Evolutionary conservation across 2,113 vertebrate genomes (phyloP), one percentile per base, ranked within the genome.

Genomic region (Semicossyphus pulcher): DNA sequence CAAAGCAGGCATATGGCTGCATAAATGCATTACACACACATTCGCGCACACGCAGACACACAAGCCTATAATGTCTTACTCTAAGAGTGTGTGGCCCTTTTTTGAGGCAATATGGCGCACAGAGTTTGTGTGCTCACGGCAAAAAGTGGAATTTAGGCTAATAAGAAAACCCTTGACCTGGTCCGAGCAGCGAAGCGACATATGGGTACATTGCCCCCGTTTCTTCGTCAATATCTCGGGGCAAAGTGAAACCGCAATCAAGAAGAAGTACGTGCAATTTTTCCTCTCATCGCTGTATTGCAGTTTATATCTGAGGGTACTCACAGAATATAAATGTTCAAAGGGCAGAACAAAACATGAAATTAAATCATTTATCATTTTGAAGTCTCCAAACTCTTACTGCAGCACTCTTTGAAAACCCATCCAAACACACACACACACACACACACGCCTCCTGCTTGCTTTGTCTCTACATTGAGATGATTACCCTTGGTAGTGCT

Each of bases 351-450:
- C 72, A 88, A 86, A 82, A 88, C 26, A 57, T 66, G 26, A 84
- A 86, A 90, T 92, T 81, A 88, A 90, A 81, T 82, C 68, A 85
- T 91, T 89, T 21, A 86, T 90, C 83, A 88, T 86, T 78, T 42
- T 83, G 80, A 85, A 76, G 65, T 15, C 5, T 18, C 53, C 84
- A 83, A 68, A 81, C 64, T 73, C 78, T 56, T 56, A 68, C 29
- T 68, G 81, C 49, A 53, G 59, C 16, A 45, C 53, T 69, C 49
- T 72, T 51, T 48, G 32, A 78, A 77, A 78, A 56, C 25, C 3
- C 10, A 54, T n/a, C 7, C 16, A 48, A 8, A 41, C 4, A 14
- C 23, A 48, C 45, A 72, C 21, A 59, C 29, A 61, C 56, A 49
- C 60, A 48, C 23, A 64, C 58, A 49, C 10, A 41, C 18, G 16